A percentile compares a stretch with the other conserved stretches of the same genome.
These are phyloP conservation scores for Amphipoea oculea DNA, from an alignment of 2,888 invertebrate genomes.

Conservation along the genomic window DNA sequence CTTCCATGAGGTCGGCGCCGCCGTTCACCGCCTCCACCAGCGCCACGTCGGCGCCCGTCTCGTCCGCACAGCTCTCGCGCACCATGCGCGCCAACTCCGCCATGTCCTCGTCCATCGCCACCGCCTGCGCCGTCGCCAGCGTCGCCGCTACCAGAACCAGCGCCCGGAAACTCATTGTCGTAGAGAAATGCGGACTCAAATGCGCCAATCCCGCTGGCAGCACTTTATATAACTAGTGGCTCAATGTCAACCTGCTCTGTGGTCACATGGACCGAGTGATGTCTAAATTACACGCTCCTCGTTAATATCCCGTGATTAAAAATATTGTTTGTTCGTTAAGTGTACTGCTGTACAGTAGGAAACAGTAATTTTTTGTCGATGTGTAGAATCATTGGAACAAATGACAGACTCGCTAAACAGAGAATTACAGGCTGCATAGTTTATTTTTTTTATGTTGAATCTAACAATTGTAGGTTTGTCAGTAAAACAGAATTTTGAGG, in stretches of 20 bases:
- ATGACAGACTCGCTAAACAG: conserved; percentile 67
- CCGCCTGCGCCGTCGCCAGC: conserved; percentile 36
- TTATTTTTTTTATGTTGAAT: conserved; percentile 56
- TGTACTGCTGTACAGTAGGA: conserved; percentile 41
- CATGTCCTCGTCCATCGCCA: conserved; percentile 82
- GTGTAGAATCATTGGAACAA: conserved; percentile 74
- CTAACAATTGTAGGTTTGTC: conserved; percentile 42
- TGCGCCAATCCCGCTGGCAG: conserved; percentile 1
- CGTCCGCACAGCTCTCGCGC: conserved; percentile 81
- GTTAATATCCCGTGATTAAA: conserved; percentile 72
- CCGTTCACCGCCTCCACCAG: conserved; percentile 79
- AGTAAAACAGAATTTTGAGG: conserved; percentile 33
- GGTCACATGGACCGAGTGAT: conserved; percentile 60
- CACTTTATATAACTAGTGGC: conserved; percentile 68
- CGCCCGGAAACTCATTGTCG: conserved; percentile 26
- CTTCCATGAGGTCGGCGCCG: conserved; percentile 79
- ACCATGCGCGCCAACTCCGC: conserved; percentile 83
- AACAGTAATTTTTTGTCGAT: conserved; percentile 62
- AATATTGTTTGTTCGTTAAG: conserved; percentile 67
- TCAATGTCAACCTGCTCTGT: conserved; percentile 68
- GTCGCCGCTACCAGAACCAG: conserved; percentile 40
- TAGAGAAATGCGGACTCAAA: conserved; percentile 9
- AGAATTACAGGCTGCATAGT: conserved; percentile 54
- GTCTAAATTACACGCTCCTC: conserved; percentile 72
- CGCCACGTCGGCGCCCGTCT: conserved; percentile 79